Conservation (phyloP, 2,888 invertebrate genomes). For the Tenodera sinensis region DNA sequence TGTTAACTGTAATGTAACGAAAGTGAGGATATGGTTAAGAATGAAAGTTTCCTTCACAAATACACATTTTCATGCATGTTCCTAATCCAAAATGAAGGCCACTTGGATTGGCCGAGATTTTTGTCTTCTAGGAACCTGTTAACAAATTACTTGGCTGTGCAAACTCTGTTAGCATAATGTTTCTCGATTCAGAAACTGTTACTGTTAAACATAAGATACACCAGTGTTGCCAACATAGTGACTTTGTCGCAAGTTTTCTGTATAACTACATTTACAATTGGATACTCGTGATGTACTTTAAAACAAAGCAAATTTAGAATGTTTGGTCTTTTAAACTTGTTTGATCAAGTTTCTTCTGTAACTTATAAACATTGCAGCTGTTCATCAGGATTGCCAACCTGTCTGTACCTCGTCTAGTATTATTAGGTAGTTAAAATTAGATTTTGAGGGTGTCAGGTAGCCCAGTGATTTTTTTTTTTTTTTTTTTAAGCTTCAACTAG, state of each 20-base stretch:
- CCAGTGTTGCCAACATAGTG: too few species aligned
- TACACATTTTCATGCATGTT: background rate
- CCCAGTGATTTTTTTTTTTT: too few species aligned
- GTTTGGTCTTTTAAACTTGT: too few species aligned
- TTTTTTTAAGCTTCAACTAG: too few species aligned
- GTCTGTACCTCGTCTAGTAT: background rate
- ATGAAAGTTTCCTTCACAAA: background rate
- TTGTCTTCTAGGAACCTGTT: background rate
- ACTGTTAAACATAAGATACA: background rate
- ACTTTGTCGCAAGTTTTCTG: too few species aligned
- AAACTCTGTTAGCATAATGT: background rate
- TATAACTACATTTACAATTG: too few species aligned
- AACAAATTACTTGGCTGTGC: background rate
- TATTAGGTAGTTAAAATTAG: too few species aligned
- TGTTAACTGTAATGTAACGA: background rate
- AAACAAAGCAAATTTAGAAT: too few species aligned
- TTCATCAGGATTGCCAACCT: too few species aligned
- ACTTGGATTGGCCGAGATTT: background rate
- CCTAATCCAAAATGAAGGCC: background rate
- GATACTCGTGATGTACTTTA: too few species aligned
- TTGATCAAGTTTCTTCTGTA: too few species aligned
- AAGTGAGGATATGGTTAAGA: background rate
- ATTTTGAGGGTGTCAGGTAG: too few species aligned
- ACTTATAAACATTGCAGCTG: background rate
- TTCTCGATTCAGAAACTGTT: background rate